Evolutionary conservation across 2,113 vertebrate genomes (phyloP).

Genomic region (Turdus rufiventris): DNA sequence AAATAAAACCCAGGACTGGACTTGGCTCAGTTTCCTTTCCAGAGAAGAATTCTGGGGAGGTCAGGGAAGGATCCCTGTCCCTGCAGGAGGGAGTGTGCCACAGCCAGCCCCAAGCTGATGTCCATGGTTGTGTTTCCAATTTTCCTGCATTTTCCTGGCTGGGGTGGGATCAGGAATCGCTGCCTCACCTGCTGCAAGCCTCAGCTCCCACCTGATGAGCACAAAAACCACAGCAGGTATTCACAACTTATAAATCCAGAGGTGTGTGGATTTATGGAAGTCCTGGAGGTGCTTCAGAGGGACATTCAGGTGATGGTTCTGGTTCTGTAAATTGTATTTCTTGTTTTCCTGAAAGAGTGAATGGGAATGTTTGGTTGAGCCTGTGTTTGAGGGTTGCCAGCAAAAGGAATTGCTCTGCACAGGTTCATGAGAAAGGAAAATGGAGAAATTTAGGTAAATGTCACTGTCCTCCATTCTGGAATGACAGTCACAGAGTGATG

Average conservation of each 20-base stretch:
- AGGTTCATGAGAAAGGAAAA: neutral
- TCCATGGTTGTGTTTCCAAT: neutral
- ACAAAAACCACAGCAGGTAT: neutral
- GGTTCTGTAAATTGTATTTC: neutral
- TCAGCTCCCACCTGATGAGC: neutral
- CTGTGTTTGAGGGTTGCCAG: neutral
- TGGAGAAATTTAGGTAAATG: neutral
- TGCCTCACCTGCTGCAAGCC: neutral
- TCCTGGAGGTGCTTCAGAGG: neutral
- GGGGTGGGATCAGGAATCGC: rapidly evolving
- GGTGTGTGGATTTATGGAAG: neutral
- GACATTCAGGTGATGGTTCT: neutral
- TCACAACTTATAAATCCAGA: rapidly evolving
- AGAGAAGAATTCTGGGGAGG: neutral
- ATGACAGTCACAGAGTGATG: neutral
- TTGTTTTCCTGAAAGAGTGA: neutral
- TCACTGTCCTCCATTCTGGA: neutral
- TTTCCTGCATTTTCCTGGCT: neutral
- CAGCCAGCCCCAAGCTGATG: neutral
- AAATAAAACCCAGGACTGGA: neutral
- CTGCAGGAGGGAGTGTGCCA: rapidly evolving
- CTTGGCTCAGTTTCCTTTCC: neutral
- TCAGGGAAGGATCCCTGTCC: neutral
- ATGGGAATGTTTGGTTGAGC: neutral
- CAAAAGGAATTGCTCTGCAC: neutral